Percentiles rank a stretch among this genome's conserved stretches.
Evolutionary conservation across 2,113 vertebrate genomes (phyloP).

Genomic region (Oreocharis arfaki): DNA sequence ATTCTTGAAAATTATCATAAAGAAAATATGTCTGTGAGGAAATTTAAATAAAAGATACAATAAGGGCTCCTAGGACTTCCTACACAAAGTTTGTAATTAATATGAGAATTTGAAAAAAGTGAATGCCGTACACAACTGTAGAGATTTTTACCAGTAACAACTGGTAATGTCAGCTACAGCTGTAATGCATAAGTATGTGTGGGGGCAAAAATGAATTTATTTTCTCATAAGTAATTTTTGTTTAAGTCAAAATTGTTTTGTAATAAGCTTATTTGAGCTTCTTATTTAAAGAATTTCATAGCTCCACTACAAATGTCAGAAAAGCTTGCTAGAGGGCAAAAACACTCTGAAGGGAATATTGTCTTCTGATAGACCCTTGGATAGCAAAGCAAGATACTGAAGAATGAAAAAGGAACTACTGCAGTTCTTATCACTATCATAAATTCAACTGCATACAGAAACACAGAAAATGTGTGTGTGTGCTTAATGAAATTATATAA

Average conservation of each 20-base stretch:
- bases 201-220: background rate
- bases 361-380: background rate
- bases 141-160: background rate
- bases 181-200: background rate
- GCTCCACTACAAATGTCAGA: constrained; percentile 24
- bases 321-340: constrained; percentile 33
- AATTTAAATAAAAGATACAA: background rate
- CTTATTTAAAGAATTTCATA: constrained; percentile 38
- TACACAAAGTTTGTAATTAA: background rate
- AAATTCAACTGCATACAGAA: background rate
- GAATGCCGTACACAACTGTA: background rate
- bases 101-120: background rate
- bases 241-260: background rate
- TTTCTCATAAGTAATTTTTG: background rate
- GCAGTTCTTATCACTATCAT: background rate
- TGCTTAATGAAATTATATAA: background rate
- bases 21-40: background rate
- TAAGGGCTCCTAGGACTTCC: background rate
- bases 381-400: background rate
- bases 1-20: background rate
- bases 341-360: background rate
- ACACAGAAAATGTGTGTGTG: background rate
- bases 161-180: background rate
- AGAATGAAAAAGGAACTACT: background rate
- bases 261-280: background rate